These are phyloP conservation scores for Salticus scenicus DNA, from an alignment of 2,888 invertebrate species.

Conservation along the genomic window DNA sequence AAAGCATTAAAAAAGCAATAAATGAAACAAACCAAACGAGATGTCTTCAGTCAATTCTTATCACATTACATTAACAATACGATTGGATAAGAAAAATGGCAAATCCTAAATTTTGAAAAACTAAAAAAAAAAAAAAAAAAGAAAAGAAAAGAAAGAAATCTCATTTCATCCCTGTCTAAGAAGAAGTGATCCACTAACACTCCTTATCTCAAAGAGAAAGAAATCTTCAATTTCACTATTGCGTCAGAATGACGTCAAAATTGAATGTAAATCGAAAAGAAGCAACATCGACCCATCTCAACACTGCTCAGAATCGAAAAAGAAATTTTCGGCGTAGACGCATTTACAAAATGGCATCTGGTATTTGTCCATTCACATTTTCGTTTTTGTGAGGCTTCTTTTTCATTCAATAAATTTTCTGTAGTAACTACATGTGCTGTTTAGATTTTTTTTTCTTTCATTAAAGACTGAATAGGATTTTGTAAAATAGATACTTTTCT, in stretches of 20 bases:
- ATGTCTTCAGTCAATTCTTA: too few relatives aligned
- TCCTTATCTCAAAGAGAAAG: background rate
- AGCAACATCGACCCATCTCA: background rate
- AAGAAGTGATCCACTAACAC: background rate
- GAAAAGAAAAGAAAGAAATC: too few relatives aligned
- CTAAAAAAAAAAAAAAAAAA: too few relatives aligned
- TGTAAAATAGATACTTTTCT: too few relatives aligned
- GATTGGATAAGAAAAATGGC: too few relatives aligned
- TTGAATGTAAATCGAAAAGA: background rate
- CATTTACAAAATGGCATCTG: constrained; percentile 9
- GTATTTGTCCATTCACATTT: background rate
- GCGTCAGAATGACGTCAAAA: constrained; percentile 10
- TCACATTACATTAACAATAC: too few relatives aligned
- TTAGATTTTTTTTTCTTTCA: background rate
- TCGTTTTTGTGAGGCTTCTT: background rate
- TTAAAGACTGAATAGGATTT: too few relatives aligned
- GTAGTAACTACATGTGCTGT: background rate
- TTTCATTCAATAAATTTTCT: background rate
- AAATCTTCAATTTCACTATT: background rate
- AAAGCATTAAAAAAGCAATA: too few relatives aligned
- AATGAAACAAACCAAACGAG: too few relatives aligned
- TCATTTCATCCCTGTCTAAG: background rate
- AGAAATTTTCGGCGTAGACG: background rate
- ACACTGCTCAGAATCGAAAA: background rate
- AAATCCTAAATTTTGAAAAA: too few relatives aligned